phyloP scores from a whole-genome alignment of 2,113 vertebrate genomes.

The Dendropsophus ebraccatus region DNA sequence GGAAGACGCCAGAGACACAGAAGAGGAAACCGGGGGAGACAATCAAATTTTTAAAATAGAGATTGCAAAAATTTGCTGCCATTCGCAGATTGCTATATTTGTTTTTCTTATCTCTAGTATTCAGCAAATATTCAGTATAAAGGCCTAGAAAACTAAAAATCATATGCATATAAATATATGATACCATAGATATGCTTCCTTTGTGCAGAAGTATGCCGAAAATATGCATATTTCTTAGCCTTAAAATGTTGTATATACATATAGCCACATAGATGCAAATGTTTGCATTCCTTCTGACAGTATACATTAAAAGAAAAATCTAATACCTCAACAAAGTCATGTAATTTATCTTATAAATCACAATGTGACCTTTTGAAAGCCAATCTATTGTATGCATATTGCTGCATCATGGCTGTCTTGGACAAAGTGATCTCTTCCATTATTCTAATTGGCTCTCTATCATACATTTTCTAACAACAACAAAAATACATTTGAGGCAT shows the following conservation, averaged over 20 bases:
- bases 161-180: too few relatives aligned
- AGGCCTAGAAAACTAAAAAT: too few relatives aligned
- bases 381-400: constrained; percentile 26
- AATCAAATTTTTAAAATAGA: too few relatives aligned
- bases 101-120: too few relatives aligned
- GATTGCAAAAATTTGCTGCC: too few relatives aligned
- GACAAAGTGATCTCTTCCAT: constrained; percentile 11
- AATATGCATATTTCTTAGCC: too few relatives aligned
- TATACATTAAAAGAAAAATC: not conserved
- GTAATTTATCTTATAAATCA: constrained; percentile 1
- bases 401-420: not conserved
- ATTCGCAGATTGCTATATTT: too few relatives aligned
- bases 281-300: not conserved
- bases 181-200: too few relatives aligned
- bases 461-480: not conserved
- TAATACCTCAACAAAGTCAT: not conserved
- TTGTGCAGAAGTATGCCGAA: too few relatives aligned
- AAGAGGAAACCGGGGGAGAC: too few relatives aligned
- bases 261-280: not conserved
- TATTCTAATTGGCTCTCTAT: constrained; percentile 6
- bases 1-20: too few relatives aligned
- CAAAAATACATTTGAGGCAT: not conserved
- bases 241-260: not conserved
- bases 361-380: not conserved
- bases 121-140: too few relatives aligned